Conservation (phyloP, 1,140 invertebrate genomes). For the Pachypeltis micranthus region DNA sequence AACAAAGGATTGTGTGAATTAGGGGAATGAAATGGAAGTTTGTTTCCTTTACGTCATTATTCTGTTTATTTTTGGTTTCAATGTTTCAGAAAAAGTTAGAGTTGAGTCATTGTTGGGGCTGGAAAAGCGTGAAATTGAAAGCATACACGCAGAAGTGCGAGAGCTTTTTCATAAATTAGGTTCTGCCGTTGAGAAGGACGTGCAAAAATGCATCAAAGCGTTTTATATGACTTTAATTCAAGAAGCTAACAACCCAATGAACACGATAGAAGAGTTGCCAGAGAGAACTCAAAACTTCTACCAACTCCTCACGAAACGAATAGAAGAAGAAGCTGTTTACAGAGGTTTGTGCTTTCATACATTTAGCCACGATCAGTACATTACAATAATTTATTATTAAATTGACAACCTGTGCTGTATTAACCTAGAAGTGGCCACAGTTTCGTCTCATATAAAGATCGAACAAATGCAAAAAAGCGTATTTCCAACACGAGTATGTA, state of each 20-base stretch:
- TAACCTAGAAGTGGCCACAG: neutral
- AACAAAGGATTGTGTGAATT: too few species aligned
- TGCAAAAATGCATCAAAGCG: conserved; percentile 50
- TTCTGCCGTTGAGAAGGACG: conserved; percentile 46
- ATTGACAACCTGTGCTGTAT: too few species aligned
- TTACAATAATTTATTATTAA: too few species aligned
- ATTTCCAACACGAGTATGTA: too few species aligned
- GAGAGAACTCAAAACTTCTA: conserved; percentile 88
- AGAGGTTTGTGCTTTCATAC: conserved; percentile 45
- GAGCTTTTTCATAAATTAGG: conserved; percentile 25
- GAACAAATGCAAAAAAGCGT: too few species aligned
- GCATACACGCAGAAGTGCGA: conserved; percentile 37
- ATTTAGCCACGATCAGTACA: too few species aligned
- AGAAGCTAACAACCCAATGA: conserved; percentile 20
- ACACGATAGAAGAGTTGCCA: conserved; percentile 71
- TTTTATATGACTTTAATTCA: conserved; percentile 45
- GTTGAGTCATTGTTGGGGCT: conserved; percentile 28
- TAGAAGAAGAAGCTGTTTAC: conserved; percentile 58
- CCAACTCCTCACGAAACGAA: conserved; percentile 59
- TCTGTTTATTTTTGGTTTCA: too few species aligned
- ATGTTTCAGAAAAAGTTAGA: conserved; percentile 37
- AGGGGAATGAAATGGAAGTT: neutral
- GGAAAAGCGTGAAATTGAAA: conserved; percentile 39
- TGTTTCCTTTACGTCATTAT: neutral
- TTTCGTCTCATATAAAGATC: neutral